These are phyloP conservation scores for Troilus luridus DNA, from an alignment of 2,888 invertebrate species.

Conservation along the genomic window DNA sequence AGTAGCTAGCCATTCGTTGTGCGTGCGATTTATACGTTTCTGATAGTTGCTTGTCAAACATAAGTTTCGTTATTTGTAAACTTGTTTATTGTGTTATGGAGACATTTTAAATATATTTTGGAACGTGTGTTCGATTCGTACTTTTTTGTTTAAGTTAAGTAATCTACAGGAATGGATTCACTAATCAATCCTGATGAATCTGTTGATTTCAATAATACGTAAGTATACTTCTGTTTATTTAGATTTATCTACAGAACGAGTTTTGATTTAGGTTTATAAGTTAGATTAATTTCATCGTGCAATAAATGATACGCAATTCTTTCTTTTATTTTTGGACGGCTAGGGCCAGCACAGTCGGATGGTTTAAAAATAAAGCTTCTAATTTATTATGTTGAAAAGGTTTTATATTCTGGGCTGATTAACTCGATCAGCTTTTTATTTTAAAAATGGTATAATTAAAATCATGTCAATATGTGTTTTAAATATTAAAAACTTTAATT, in stretches of 20 bases:
- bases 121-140: not conserved
- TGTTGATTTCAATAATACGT: conserved; percentile 28
- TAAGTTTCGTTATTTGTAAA: not conserved
- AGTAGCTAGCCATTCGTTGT: conserved; percentile 28
- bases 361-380: conserved; percentile 37
- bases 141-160: not conserved
- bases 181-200: conserved; percentile 47
- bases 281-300: not conserved
- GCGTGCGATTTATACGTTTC: not conserved
- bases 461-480: no score
- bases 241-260: not conserved
- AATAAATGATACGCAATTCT: conserved; percentile 25
- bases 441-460: not conserved
- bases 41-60: not conserved
- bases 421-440: not conserved
- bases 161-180: conserved; percentile 42
- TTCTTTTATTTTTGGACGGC: conserved; percentile 28
- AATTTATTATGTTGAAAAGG: not conserved
- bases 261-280: not conserved
- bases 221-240: conserved; percentile 46
- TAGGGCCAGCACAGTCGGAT: not conserved
- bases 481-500: no score
- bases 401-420: not conserved
- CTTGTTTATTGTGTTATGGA: not conserved
- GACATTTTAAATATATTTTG: not conserved